These are phyloP conservation scores for Gasterosteus aculeatus DNA, from an alignment of 2,113 vertebrate species.

Conservation along the genomic window DNA sequence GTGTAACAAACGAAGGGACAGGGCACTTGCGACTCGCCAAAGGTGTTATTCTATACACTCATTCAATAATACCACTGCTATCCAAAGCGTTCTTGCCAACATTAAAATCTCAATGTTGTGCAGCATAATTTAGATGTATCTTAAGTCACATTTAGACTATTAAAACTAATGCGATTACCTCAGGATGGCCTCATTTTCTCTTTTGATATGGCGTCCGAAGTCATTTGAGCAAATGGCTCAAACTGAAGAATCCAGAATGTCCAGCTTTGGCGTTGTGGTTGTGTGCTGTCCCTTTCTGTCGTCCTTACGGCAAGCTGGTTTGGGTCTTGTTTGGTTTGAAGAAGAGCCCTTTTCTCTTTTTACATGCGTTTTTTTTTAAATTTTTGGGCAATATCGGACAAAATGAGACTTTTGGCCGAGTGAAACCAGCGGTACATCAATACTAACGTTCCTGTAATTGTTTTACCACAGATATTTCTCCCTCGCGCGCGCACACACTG, in stretches of 20 bases:
- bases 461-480: not conserved
- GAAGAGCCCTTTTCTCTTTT: not conserved
- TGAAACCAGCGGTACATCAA: not conserved
- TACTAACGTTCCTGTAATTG: not conserved
- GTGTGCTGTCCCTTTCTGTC: conserved; percentile 43
- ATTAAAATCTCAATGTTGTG: not conserved
- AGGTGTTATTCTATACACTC: conserved; percentile 16
- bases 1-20: conserved; percentile 37
- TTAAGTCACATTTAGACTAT: not conserved
- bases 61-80: not conserved
- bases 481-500: not conserved
- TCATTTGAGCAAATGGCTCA: not conserved
- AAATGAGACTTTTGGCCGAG: not conserved
- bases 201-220: not conserved
- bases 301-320: conserved; percentile 2
- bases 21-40: conserved; percentile 32
- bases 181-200: not conserved
- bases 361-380: too few species aligned
- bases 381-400: not conserved
- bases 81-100: not conserved
- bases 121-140: not conserved
- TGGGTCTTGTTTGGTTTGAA: not conserved
- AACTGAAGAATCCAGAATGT: conserved; percentile 1
- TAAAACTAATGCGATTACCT: not conserved
- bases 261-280: conserved; percentile 29